These are phyloP conservation scores for Oxyura jamaicensis DNA, from an alignment of 2,113 vertebrate species.

Conservation along the genomic window DNA sequence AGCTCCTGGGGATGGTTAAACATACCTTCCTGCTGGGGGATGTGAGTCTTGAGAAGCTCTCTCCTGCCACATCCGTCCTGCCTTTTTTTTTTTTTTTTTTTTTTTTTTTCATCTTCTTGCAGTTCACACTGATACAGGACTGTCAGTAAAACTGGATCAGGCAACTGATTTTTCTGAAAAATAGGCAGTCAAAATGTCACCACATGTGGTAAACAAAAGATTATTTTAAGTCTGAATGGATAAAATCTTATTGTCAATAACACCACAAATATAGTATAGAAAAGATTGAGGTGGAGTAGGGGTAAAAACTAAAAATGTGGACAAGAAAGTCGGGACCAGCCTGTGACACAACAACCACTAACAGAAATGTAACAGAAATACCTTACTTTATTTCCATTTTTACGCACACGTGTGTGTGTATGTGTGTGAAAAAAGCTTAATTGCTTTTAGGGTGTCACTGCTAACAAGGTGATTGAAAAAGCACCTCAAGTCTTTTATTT, in stretches of 20 bases:
- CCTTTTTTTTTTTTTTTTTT: background rate
- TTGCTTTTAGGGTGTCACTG: background rate
- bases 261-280: background rate
- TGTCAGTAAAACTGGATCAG: background rate
- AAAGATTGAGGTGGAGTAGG: background rate
- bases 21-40: background rate
- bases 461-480: background rate
- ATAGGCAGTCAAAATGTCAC: background rate
- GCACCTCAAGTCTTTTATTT: background rate
- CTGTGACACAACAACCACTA: background rate
- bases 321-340: background rate
- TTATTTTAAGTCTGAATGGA: background rate
- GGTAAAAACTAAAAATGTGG: background rate
- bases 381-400: background rate
- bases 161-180: background rate
- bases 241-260: background rate
- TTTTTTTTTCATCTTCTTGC: background rate
- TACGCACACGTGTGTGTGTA: background rate
- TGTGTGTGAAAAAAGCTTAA: background rate
- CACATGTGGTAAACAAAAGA: accelerated
- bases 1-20: conserved; percentile 21
- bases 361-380: background rate
- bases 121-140: accelerated
- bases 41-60: background rate
- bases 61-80: accelerated